These are phyloP conservation scores for Poecilia gillii DNA, from an alignment of 2,797 vertebrate genomes.

Conservation along the genomic window DNA sequence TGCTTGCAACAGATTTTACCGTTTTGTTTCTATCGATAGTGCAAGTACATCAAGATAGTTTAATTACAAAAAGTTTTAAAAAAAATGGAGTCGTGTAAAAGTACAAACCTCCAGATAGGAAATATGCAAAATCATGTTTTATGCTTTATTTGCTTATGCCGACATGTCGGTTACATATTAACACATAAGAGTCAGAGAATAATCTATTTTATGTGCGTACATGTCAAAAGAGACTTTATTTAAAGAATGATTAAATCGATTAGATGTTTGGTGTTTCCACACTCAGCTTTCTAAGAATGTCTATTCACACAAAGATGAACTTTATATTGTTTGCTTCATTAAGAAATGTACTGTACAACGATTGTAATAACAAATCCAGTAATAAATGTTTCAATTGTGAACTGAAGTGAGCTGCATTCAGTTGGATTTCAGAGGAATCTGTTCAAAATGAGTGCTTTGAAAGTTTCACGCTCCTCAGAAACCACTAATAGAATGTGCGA, in stretches of 20 bases:
- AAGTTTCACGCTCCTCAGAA: neutral
- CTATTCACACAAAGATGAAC: slow-evolving; percentile 48
- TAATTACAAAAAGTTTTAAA: too few relatives aligned
- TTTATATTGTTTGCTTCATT: slow-evolving; percentile 62
- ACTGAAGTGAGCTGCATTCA: slow-evolving; percentile 3
- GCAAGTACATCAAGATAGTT: slow-evolving; percentile 1
- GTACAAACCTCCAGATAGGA: slow-evolving; percentile 16
- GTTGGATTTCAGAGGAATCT: slow-evolving; percentile 2
- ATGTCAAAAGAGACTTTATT: slow-evolving; percentile 58
- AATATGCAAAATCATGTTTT: slow-evolving; percentile 45
- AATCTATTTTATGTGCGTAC: slow-evolving; percentile 66
- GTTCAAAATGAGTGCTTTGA: slow-evolving; percentile 1
- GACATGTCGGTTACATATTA: slow-evolving; percentile 12
- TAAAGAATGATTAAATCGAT: slow-evolving; percentile 51
- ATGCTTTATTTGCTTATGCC: slow-evolving; percentile 25
- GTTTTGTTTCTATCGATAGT: slow-evolving; percentile 21
- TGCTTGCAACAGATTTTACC: slow-evolving; percentile 18
- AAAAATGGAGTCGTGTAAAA: slow-evolving; percentile 17
- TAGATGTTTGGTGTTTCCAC: slow-evolving; percentile 63
- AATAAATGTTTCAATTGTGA: slow-evolving; percentile 71
- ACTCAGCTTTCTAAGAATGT: slow-evolving; percentile 72
- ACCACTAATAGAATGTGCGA: neutral
- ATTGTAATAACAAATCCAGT: slow-evolving; percentile 50
- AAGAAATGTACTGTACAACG: slow-evolving; percentile 57
- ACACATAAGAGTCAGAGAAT: slow-evolving; percentile 36